These are phyloP conservation scores for Agonum fuliginosum DNA, from an alignment of 2,888 invertebrate genomes.

Conservation along the genomic window DNA sequence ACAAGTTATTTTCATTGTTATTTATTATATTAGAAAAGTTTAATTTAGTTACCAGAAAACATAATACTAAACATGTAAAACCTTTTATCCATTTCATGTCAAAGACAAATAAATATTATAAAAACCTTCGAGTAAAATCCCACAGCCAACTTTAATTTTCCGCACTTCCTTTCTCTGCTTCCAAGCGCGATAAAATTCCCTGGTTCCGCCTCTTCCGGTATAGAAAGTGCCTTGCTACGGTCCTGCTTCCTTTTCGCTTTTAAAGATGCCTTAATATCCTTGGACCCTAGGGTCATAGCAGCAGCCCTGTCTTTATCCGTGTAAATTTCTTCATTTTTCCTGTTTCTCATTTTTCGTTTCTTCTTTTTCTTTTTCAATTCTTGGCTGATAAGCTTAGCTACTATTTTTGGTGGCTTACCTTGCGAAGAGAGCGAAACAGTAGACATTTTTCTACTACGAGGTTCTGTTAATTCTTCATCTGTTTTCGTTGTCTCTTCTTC, in stretches of 20 bases:
- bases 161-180: constrained; percentile 84
- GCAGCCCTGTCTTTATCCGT: constrained; percentile 95
- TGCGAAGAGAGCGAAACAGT: constrained; percentile 33
- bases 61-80: too few species aligned
- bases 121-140: constrained; percentile 86
- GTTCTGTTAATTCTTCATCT: constrained; percentile 61
- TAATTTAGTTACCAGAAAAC: too few species aligned
- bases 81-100: too few species aligned
- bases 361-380: constrained; percentile 70
- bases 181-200: constrained; percentile 85
- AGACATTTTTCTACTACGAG: constrained; percentile 46
- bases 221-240: constrained; percentile 81
- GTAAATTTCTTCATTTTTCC: constrained; percentile 82
- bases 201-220: constrained; percentile 87
- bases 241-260: constrained; percentile 87
- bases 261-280: constrained; percentile 90
- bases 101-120: constrained; percentile 9
- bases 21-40: too few species aligned
- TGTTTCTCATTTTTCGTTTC: constrained; percentile 69
- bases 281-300: constrained; percentile 90
- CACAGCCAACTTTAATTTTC: constrained; percentile 83
- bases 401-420: constrained; percentile 36
- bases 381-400: constrained; percentile 69
- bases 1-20: too few species aligned
- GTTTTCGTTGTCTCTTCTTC: constrained; percentile 60